Conservation (phyloP, 1,140 invertebrate species). For the Pissodes strobi region DNA sequence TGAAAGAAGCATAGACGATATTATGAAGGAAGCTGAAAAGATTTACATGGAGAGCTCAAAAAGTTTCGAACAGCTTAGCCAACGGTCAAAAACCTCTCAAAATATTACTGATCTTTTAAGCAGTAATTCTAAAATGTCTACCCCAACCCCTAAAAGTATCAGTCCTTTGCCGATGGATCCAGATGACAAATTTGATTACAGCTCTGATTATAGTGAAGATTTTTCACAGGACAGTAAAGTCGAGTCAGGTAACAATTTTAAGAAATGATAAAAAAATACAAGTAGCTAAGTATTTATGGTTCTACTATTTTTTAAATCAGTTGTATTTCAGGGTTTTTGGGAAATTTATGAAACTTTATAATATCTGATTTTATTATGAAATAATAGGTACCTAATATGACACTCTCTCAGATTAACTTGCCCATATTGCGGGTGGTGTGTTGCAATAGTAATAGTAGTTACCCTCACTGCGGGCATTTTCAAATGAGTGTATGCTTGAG, state of each 20-base stretch:
- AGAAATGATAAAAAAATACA: too few species aligned
- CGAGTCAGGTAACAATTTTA: slow-evolving; percentile 27
- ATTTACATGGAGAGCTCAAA: slow-evolving; percentile 55
- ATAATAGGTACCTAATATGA: too few species aligned
- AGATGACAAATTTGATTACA: slow-evolving; percentile 36
- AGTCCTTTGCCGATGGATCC: slow-evolving; percentile 48
- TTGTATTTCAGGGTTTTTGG: too few species aligned
- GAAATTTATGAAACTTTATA: too few species aligned
- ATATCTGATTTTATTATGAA: too few species aligned
- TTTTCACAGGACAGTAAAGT: slow-evolving; percentile 44
- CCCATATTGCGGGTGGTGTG: too few species aligned
- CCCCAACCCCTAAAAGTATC: slow-evolving; percentile 52
- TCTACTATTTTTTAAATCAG: too few species aligned
- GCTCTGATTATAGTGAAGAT: slow-evolving; percentile 48
- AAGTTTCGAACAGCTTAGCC: slow-evolving; percentile 54
- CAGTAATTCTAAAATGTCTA: slow-evolving; percentile 43
- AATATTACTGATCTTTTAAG: slow-evolving; percentile 48
- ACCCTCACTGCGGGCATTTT: too few species aligned
- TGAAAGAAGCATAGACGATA: slow-evolving; percentile 52
- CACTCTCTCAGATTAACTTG: too few species aligned
- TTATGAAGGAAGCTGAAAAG: slow-evolving; percentile 53
- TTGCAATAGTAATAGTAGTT: too few species aligned
- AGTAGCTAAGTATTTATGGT: too few species aligned
- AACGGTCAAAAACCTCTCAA: slow-evolving; percentile 50
- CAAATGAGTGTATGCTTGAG: too few species aligned